Evolutionary conservation across 2,113 vertebrate genomes (phyloP), one percentile per base, ranked within the genome.

Genomic region (Tetrao urogallus): DNA sequence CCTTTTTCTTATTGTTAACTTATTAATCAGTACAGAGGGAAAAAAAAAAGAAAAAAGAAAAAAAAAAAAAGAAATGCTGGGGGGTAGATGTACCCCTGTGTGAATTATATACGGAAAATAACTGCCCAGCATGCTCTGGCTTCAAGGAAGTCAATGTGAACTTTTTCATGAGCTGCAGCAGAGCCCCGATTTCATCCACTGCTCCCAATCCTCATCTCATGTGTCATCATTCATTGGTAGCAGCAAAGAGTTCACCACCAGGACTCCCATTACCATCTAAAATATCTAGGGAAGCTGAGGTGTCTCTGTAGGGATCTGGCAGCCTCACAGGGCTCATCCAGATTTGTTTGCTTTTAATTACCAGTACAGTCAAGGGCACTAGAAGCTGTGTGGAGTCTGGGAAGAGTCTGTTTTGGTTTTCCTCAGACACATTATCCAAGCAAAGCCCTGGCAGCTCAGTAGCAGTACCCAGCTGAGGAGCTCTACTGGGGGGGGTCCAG

Each of bases 271-370:
- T 88, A 88, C 42, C 47, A 28, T 89, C 81, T 47, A 72, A 89
- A 94, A 95, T 43, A 75, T 56, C 88, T 52, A 94, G 82, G 47
- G 92, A 88, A 86, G 73, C 89, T 81, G 76, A 91, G 91, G 82
- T 94, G 69, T 86, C 93, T 91, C 85, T 72, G 52, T 57, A 82
- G 85, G 81, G 88, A 88, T 65, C 90, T 94, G 88, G 80, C 88
- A 92, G 65, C 69, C 57, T 72, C 48, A 61, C 60, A 86, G 58
- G 48, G 81, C 43, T 74, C 82, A 94, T 90, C 88, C 52, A 93
- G 90, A 88, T 96, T 88, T 92, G 92, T 94, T 96, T 96, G 88
- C 3, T 96, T 95, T 94, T 92, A 95, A 96, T 95, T 96, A 90
- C 70, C 36, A 10, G 81, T 78, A 88, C 65, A 94, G 86, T 88